Evolutionary conservation across 1,140 invertebrate genomes (phyloP).

Genomic region (Spodoptera litura): DNA sequence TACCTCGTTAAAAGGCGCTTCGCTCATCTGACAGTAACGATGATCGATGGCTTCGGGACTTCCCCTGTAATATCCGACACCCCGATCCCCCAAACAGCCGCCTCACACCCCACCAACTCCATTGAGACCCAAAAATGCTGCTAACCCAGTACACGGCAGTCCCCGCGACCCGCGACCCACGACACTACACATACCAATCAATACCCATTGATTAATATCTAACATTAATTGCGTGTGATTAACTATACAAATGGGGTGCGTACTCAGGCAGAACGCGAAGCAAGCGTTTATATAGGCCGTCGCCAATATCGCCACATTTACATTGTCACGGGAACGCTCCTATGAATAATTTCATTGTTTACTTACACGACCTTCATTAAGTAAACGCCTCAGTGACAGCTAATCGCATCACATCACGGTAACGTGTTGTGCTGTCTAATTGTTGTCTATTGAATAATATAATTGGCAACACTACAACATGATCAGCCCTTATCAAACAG

Average conservation of each 20-base stretch:
- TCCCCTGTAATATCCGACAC: slow-evolving; percentile 71
- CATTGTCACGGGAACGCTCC: slow-evolving; percentile 16
- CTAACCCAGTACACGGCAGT: slow-evolving; percentile 8
- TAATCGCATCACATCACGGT: slow-evolving; percentile 12
- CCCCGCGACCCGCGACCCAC: background rate
- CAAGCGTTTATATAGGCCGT: background rate
- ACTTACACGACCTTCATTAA: slow-evolving; percentile 40
- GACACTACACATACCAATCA: slow-evolving; percentile 16
- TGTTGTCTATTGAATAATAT: slow-evolving; percentile 12
- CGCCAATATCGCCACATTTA: slow-evolving; percentile 20
- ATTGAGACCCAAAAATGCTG: slow-evolving; percentile 41
- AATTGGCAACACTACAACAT: too few species aligned
- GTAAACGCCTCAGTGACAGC: slow-evolving; percentile 32
- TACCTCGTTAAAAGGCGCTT: slow-evolving; percentile 70
- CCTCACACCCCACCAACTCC: slow-evolving; percentile 42
- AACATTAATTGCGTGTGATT: slow-evolving; percentile 30
- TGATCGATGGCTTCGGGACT: slow-evolving; percentile 69
- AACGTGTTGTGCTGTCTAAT: slow-evolving; percentile 3
- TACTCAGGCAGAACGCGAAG: background rate
- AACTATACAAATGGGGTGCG: slow-evolving; percentile 28
- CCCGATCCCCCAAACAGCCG: slow-evolving; percentile 51
- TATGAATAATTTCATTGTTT: slow-evolving; percentile 39
- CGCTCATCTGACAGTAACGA: slow-evolving; percentile 71
- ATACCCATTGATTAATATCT: slow-evolving; percentile 34
- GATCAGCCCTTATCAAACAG: background rate